A percentile compares a stretch with the other conserved stretches of the same genome.
Evolutionary conservation across 2,888 invertebrate genomes (phyloP).

Genomic region (Meganola albula): DNA sequence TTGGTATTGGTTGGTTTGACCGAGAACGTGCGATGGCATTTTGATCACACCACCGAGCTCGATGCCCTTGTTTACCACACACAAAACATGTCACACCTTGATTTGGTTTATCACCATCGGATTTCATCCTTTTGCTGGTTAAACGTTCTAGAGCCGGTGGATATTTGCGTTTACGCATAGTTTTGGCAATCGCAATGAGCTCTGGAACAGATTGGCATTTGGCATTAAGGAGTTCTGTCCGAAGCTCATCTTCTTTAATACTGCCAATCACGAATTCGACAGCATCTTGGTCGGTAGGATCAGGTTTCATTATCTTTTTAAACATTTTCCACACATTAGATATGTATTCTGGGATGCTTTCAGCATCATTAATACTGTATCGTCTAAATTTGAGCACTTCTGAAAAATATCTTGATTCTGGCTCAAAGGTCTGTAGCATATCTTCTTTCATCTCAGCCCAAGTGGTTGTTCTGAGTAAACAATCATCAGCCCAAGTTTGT

Average conservation of each 20-base stretch:
- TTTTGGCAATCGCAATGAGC: conserved; percentile 3
- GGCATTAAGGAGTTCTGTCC: conserved; percentile 3
- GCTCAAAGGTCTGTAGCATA: conserved; percentile 12
- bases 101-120: conserved; percentile 1
- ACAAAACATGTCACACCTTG: conserved; percentile 3
- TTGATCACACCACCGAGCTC: conserved; percentile 2
- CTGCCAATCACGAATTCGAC: conserved; percentile 8
- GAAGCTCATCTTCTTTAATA: conserved; percentile 1
- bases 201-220: conserved; percentile 3
- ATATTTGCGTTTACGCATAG: conserved; percentile 3
- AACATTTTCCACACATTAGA: conserved; percentile 5
- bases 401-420: conserved; percentile 15
- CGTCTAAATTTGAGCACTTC: background rate
- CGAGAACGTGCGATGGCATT: conserved; percentile 3
- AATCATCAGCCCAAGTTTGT: conserved; percentile 10
- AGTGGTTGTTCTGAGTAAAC: conserved; percentile 8
- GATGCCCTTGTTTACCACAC: conserved; percentile 3
- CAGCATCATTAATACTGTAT: too few species aligned
- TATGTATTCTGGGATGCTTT: conserved; percentile 3
- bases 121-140: conserved; percentile 1
- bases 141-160: background rate
- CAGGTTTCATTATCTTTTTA: conserved; percentile 3
- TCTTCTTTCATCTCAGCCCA: conserved; percentile 11
- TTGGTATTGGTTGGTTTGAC: conserved; percentile 1
- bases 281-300: conserved; percentile 10